These are phyloP conservation scores for Plodia interpunctella DNA, from an alignment of 1,140 invertebrate species.

Conservation along the genomic window DNA sequence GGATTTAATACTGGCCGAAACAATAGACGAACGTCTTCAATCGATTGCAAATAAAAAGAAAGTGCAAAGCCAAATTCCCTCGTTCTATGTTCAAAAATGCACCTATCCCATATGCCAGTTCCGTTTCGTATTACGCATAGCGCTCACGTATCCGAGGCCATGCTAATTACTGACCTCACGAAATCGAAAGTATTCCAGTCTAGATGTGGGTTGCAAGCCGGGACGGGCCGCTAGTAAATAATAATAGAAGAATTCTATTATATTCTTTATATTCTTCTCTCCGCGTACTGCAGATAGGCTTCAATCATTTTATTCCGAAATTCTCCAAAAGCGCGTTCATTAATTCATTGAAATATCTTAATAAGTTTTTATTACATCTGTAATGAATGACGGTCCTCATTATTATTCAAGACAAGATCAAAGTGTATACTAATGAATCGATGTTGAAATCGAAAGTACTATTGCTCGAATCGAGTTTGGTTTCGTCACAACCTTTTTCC, in stretches of 20 bases:
- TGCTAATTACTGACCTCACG: slow-evolving; percentile 69
- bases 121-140: slow-evolving; percentile 58
- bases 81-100: slow-evolving; percentile 27
- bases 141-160: slow-evolving; percentile 59
- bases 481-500: not conserved
- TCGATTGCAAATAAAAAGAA: slow-evolving; percentile 42
- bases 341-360: too few species aligned
- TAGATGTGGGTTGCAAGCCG: slow-evolving; percentile 48
- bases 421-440: slow-evolving; percentile 33
- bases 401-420: slow-evolving; percentile 28
- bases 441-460: slow-evolving; percentile 40
- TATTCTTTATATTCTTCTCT: too few species aligned
- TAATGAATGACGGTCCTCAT: slow-evolving; percentile 39
- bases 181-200: slow-evolving; percentile 68
- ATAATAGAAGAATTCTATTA: too few species aligned
- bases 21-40: too few species aligned
- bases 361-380: slow-evolving; percentile 1
- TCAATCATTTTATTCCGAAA: not conserved
- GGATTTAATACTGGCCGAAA: too few species aligned
- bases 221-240: too few species aligned
- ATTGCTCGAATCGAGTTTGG: not conserved
- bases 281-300: too few species aligned
- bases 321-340: too few species aligned
- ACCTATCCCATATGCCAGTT: slow-evolving; percentile 42
- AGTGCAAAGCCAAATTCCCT: slow-evolving; percentile 51